Evolutionary conservation across 2,797 vertebrate species (phyloP), one percentile per base, ranked within the genome.

Genomic region (Thunnus albacares): DNA sequence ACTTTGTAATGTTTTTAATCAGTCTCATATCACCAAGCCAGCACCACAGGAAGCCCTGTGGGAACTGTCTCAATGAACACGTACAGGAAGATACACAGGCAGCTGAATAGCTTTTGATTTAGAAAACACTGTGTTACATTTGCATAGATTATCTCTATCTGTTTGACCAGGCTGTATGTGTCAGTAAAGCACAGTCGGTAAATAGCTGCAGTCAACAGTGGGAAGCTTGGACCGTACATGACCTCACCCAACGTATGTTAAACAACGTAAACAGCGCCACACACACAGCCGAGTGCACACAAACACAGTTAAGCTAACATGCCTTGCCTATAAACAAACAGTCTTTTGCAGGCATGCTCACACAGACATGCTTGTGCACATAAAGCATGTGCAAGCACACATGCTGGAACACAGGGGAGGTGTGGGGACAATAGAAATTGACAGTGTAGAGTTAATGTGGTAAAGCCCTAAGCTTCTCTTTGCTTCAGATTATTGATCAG

Each of bases 121-220:
- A 90, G 89, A 86, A 91, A 91, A 82, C 85, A 83, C 78, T 22
- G 83, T 47, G 84, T 84, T 73, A 55, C 83, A 90, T 93, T 93
- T 91, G 86, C 88, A 92, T 90, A 86, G 87, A 93, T 93, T 92
- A 93, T 93, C 90, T 84, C 81, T 18, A 45, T 85, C 57, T 93
- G 88, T 93, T 94, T 93, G 93, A 92, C 90, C 93, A 93, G 93
- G 90, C 90, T 77, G 92, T 20, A 77, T 88, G 87, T 92, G 89
- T 89, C 83, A 71, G 89, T 85, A 72, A 87, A 86, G 80, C 75
- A 35, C 52, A 55, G 79, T 74, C 14, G 4, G 87, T 80, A 90
- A 92, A 94, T 64, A 91, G 77, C 53, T 78, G 80, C 30, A 76
- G 87, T 91, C 85, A 85, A 90, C 79, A 82, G 69, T n/a, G 4